phyloP scores from a whole-genome alignment of 2,888 invertebrate genomes.

The Torymus texanus region DNA sequence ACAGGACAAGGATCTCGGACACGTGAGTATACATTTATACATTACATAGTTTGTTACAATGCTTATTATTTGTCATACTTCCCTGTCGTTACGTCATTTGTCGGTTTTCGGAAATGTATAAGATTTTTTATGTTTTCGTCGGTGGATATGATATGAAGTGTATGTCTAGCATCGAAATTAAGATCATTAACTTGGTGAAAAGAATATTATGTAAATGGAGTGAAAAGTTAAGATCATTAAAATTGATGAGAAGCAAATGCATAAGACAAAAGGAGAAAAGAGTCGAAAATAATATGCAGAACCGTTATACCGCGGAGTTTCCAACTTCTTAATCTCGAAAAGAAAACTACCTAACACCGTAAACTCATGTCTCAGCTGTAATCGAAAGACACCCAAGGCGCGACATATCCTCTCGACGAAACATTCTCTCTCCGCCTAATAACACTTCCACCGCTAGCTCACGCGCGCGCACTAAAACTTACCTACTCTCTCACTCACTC shows the following conservation, averaged over 20 bases:
- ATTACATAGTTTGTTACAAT: not conserved
- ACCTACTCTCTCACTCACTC: not conserved
- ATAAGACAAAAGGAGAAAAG: not conserved
- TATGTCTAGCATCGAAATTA: too few species aligned
- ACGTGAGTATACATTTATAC: constrained; percentile 78
- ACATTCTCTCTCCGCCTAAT: constrained; percentile 13
- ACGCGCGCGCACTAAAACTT: constrained; percentile 14
- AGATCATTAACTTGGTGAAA: too few species aligned
- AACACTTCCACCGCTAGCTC: not conserved
- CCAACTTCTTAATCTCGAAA: not conserved
- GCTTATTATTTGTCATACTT: not conserved
- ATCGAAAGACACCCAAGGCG: not conserved
- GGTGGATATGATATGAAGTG: too few species aligned
- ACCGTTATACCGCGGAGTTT: not conserved
- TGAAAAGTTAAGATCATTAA: too few species aligned
- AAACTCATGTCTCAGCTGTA: not conserved
- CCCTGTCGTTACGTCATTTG: not conserved
- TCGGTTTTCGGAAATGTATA: too few species aligned
- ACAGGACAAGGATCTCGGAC: constrained; percentile 84
- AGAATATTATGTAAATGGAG: too few species aligned
- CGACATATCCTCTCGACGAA: constrained; percentile 10
- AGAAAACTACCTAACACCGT: not conserved
- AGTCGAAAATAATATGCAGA: too few species aligned
- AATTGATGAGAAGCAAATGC: not conserved
- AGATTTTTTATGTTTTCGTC: too few species aligned